These are phyloP conservation scores for Listronotus oregonensis DNA, from an alignment of 1,140 invertebrate genomes.

Conservation along the genomic window DNA sequence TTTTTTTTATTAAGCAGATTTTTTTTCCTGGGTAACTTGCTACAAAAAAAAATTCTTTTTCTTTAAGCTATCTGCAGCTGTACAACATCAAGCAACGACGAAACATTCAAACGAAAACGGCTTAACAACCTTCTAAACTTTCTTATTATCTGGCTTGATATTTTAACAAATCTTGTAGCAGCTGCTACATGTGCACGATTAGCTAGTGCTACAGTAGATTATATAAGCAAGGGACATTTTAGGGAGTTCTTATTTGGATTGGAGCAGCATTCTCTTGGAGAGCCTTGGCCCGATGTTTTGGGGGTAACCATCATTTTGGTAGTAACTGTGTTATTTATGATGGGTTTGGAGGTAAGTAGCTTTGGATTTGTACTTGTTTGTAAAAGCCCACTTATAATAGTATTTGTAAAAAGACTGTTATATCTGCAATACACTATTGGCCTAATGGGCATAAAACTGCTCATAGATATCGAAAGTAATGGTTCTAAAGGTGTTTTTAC, in stretches of 20 bases:
- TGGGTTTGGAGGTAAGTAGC: slow-evolving; percentile 71
- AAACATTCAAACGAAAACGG: slow-evolving; percentile 37
- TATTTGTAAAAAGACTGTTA: too few relatives aligned
- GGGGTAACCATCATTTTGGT: slow-evolving; percentile 70
- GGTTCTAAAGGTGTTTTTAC: too few relatives aligned
- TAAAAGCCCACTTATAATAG: too few relatives aligned
- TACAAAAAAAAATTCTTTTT: too few relatives aligned
- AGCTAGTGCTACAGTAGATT: slow-evolving; percentile 67
- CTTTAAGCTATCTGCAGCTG: slow-evolving; percentile 15
- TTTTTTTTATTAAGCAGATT: too few relatives aligned
- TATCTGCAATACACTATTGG: too few relatives aligned
- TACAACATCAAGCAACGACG: slow-evolving; percentile 15
- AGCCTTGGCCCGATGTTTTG: slow-evolving; percentile 71
- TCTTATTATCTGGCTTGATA: slow-evolving; percentile 65
- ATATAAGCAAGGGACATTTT: slow-evolving; percentile 65
- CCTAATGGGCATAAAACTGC: too few relatives aligned
- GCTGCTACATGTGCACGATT: slow-evolving; percentile 67
- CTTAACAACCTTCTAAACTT: slow-evolving; percentile 54
- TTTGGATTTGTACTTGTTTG: too few relatives aligned
- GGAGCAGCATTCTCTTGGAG: slow-evolving; percentile 61
- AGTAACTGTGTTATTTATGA: slow-evolving; percentile 70
- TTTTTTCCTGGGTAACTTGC: too few relatives aligned
- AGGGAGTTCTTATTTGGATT: slow-evolving; percentile 63
- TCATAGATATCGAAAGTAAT: too few relatives aligned
- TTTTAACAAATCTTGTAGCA: slow-evolving; percentile 65